Percentiles rank a stretch among this genome's conserved stretches.
phyloP scores from a whole-genome alignment of 2,888 invertebrate species.

The Miltochrista miniata region DNA sequence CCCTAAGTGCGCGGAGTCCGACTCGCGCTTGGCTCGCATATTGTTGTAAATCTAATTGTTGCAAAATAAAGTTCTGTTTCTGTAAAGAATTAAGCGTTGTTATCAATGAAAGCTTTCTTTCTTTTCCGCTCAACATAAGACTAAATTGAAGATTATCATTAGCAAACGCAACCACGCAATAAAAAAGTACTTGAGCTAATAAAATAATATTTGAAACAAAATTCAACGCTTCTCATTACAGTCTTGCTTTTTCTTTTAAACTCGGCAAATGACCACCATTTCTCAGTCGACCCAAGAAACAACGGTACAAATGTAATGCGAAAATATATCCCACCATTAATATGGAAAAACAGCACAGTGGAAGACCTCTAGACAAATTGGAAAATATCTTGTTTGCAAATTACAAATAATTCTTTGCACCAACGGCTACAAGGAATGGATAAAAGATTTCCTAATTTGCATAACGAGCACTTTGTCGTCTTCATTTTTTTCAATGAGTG shows the following conservation, averaged over 20 bases:
- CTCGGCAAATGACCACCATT: conserved; percentile 48
- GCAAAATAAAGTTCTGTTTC: too few species aligned
- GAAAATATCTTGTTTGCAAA: conserved; percentile 66
- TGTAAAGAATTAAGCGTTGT: too few species aligned
- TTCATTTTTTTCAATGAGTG: conserved; percentile 55
- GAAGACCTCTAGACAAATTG: conserved; percentile 60
- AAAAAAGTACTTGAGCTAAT: conserved; percentile 13
- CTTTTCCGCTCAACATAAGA: too few species aligned
- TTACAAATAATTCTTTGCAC: conserved; percentile 68
- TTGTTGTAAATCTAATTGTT: too few species aligned
- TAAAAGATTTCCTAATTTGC: conserved; percentile 73
- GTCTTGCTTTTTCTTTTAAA: conserved; percentile 40
- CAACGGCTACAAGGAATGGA: conserved; percentile 62
- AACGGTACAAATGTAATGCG: conserved; percentile 49
- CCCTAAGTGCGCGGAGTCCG: too few species aligned
- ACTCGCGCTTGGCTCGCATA: too few species aligned
- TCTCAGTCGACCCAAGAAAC: conserved; percentile 52
- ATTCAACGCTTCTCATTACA: conserved; percentile 23
- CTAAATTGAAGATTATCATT: too few species aligned
- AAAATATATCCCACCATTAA: conserved; percentile 59
- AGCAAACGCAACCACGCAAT: too few species aligned
- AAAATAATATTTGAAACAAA: conserved; percentile 32
- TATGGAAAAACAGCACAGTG: conserved; percentile 43
- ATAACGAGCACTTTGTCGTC: conserved; percentile 65
- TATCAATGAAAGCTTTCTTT: too few species aligned